Base-by-base conservation (phyloP, 2,113 vertebrate species). In the Tragelaphus imberbis region DNA sequence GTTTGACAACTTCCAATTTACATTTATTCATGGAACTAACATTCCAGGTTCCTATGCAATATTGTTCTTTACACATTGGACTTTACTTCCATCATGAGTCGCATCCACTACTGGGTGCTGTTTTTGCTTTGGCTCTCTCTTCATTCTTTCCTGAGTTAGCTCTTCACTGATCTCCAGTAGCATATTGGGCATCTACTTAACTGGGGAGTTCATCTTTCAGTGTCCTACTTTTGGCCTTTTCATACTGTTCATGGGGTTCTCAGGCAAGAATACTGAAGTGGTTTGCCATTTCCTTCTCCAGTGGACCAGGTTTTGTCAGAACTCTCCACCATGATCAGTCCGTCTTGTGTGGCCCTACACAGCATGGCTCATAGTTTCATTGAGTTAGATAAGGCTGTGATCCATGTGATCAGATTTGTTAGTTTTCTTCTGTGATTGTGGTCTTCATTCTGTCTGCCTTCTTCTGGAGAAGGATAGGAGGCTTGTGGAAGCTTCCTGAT, bases 71-170 rank as follows among this genome's bases (percentile, higher is more conserved):
- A 68, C 33, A 68, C 65, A 21, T 21, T 68, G 65, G 33, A 36
- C 17, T 68, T 68, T 36, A 68, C 17, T 68, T 36, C 65, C 17
- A 68, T 68, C 8, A 68, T 33, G 7, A 10, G 65, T 68, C 7
- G 0, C 33, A 68, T 36, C 65, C 8, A 68, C 33, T 21, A 11
- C 33, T 36, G 8, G 33, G 33, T 36, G 17, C 8, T 68, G 4
- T 68, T 68, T 68, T 68, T 68, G 33, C 33, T 36, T 30, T 68
- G 17, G 33, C 65, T 68, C 33, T 68, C 65, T 36, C 33, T 68
- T 68, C 65, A 10, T 68, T 68, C 33, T 36, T 36, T 36, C 33
- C 17, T 19, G 17, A 68, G 65, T 68, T 68, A 68, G n/a, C 36
- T 36, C 33, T 11, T 9, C 65, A 36, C 65, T 68, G 17, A 68